Evolutionary conservation across 2,797 vertebrate genomes (phyloP), one percentile per base, ranked within the genome.

Genomic region (Chaunax sp.): DNA sequence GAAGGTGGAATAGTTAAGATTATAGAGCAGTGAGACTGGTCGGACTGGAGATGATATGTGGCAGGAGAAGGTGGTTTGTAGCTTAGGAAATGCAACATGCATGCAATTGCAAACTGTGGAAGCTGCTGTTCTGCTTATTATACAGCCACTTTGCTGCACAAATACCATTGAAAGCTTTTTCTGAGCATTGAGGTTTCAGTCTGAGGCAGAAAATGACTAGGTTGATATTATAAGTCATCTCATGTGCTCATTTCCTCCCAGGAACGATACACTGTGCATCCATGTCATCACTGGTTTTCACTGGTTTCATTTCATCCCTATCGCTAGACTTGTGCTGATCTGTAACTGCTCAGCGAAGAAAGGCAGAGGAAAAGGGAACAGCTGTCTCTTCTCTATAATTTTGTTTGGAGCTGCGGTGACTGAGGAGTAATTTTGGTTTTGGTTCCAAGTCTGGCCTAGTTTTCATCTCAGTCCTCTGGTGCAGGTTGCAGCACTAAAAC

Each of bases 321-420:
- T 83, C 82, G 44, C 80, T 78, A 75, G 80, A 79, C 69, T 67
- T 22, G 15, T 37, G 65, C 73, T 75, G 75, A 88, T 81, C 77
- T 85, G 71, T 43, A 73, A 52, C 73, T 84, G 70, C 80, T 55
- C 23, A 5, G 64, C 68, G 68, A 52, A 67, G 70, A 79, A 83
- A 72, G 64, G 77, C 65, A 82, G 75, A 70, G 81, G 71, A 74
- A 40, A 75, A 79, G 68, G 69, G 51, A 86, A 56, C 84, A 82
- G 86, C 87, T 75, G 82, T 22, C 70, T 63, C 64, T 72, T 20
- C 86, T 72, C 88, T 89, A 44, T 90, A 91, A 90, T 91, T 87
- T 87, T 19, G 64, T 74, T 64, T 26, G 37, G 57, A 76, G 77
- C 80, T 52, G 80, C 6, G 70, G 85, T 69, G 78, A 75, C 64